These are phyloP conservation scores for Cossypha polioptera DNA, from an alignment of 2,797 vertebrate genomes.

Conservation along the genomic window DNA sequence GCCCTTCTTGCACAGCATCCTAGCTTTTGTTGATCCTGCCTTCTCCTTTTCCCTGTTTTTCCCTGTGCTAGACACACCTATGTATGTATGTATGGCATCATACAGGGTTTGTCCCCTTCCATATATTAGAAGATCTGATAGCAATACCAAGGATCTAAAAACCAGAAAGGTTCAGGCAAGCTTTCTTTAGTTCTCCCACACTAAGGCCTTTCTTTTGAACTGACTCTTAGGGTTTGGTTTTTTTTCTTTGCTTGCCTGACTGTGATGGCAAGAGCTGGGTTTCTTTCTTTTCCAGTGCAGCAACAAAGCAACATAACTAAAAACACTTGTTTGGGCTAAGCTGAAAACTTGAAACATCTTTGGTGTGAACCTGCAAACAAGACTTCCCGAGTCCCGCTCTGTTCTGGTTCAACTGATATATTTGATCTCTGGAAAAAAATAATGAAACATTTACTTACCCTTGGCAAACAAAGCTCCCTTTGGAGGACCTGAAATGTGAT, in stretches of 20 bases:
- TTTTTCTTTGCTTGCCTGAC: neutral
- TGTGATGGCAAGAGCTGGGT: neutral
- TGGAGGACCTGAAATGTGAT: neutral
- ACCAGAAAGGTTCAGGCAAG: neutral
- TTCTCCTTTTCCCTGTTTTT: neutral
- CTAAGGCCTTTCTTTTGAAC: neutral
- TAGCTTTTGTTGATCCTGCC: neutral
- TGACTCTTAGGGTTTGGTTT: neutral
- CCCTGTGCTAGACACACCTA: neutral
- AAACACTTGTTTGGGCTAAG: conserved; percentile 10
- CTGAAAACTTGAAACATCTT: conserved; percentile 50
- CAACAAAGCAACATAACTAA: neutral
- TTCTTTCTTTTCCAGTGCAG: neutral
- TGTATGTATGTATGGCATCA: no score
- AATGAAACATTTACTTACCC: conserved; percentile 4
- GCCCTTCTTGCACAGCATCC: neutral
- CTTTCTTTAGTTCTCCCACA: neutral
- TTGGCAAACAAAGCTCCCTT: conserved; percentile 11
- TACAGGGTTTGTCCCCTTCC: neutral
- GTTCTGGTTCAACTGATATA: neutral
- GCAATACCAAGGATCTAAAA: neutral
- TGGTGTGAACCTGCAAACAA: conserved; percentile 61
- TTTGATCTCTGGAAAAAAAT: conserved; percentile 19
- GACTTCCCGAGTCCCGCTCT: neutral
- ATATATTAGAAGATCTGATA: neutral